These are phyloP conservation scores for Phoebastria nigripes DNA, from an alignment of 2,797 vertebrate genomes.

Conservation along the genomic window DNA sequence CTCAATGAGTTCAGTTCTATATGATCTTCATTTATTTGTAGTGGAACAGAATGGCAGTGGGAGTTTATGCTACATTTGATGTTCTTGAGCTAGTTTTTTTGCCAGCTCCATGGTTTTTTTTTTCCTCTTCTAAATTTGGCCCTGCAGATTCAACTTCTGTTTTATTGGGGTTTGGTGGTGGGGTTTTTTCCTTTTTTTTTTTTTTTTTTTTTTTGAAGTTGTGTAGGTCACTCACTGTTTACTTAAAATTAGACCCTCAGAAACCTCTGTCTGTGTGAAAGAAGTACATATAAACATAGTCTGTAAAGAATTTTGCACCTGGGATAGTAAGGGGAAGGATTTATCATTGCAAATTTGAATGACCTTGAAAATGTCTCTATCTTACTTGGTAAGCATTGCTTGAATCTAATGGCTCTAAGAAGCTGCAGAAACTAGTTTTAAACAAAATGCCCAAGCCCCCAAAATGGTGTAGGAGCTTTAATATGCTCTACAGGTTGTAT, in stretches of 20 bases:
- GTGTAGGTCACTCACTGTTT: conserved; percentile 44
- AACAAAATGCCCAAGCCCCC: neutral
- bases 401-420: neutral
- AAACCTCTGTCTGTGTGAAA: conserved; percentile 46
- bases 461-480: neutral
- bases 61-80: conserved; percentile 61
- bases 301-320: neutral
- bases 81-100: conserved; percentile 57
- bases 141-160: conserved; percentile 62
- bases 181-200: neutral
- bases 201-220: conserved; percentile 9
- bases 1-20: conserved; percentile 47
- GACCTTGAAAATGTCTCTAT: neutral
- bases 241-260: conserved; percentile 46
- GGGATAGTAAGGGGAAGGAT: neutral
- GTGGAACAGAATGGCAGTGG: conserved; percentile 61
- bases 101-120: neutral
- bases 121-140: conserved; percentile 68
- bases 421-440: neutral
- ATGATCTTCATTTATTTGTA: conserved; percentile 45
- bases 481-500: neutral
- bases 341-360: neutral
- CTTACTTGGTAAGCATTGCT: neutral
- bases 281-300: neutral
- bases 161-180: conserved; percentile 10